These are phyloP conservation scores for Oscheius myriophilus DNA, from an alignment of 2,888 invertebrate genomes.

Conservation along the genomic window DNA sequence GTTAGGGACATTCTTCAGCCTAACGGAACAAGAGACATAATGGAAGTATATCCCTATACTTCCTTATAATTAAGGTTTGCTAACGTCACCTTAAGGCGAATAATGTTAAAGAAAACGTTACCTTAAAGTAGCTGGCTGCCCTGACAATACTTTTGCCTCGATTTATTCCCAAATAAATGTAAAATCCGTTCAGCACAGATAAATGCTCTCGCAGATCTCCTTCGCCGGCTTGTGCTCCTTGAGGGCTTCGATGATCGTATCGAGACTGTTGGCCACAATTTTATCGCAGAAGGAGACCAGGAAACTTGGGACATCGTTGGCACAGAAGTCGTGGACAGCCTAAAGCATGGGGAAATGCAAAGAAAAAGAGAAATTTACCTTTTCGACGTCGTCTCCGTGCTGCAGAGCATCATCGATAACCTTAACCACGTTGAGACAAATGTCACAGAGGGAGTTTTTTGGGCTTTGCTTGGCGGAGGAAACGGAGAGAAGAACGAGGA, in stretches of 20 bases:
- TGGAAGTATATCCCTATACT: too few relatives aligned
- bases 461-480: not conserved
- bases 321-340: constrained; percentile 29
- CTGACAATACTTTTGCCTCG: too few relatives aligned
- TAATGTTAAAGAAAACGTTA: too few relatives aligned
- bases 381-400: constrained; percentile 25
- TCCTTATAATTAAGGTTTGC: too few relatives aligned
- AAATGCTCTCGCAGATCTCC: constrained; percentile 12
- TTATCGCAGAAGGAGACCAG: constrained; percentile 15
- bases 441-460: constrained; percentile 20
- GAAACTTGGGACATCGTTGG: constrained; percentile 9
- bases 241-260: constrained; percentile 18
- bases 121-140: too few relatives aligned
- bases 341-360: too few relatives aligned
- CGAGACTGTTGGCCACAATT: constrained; percentile 12
- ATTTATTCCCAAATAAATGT: too few relatives aligned
- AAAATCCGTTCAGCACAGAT: constrained; percentile 4
- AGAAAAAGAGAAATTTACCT: not conserved
- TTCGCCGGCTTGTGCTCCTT: constrained; percentile 19
- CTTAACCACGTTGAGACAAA: constrained; percentile 4
- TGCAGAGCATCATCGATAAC: constrained; percentile 13
- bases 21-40: too few relatives aligned
- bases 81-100: too few relatives aligned
- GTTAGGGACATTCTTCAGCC: too few relatives aligned
- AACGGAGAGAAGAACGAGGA: not conserved